A percentile compares a stretch with the other conserved stretches of the same genome.
phyloP scores from a whole-genome alignment of 2,113 vertebrate genomes.

The Tragulus kanchil region DNA sequence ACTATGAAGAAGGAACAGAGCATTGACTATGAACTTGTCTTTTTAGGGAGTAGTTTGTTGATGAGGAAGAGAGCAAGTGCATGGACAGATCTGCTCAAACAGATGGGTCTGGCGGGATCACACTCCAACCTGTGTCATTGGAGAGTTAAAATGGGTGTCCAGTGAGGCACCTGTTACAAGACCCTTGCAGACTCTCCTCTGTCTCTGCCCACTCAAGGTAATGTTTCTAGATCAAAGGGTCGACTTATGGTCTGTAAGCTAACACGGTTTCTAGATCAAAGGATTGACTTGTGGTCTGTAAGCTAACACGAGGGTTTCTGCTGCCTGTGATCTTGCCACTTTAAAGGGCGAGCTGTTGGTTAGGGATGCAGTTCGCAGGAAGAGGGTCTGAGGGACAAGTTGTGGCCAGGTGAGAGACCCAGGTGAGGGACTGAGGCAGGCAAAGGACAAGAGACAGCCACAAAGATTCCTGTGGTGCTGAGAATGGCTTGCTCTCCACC shows the following conservation, averaged over 20 bases:
- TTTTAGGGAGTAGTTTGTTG: constrained; percentile 4
- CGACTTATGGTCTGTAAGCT: background rate
- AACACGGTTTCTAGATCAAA: background rate
- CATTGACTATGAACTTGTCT: background rate
- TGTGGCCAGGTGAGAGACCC: background rate
- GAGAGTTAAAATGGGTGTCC: constrained; percentile 13
- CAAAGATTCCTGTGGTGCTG: background rate
- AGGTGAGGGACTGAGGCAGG: background rate
- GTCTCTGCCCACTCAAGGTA: background rate
- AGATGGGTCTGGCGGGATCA: background rate
- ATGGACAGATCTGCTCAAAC: background rate
- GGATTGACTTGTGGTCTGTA: background rate
- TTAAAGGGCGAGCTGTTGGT: background rate
- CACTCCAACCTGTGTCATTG: background rate
- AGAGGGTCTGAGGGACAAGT: background rate
- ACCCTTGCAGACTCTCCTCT: background rate
- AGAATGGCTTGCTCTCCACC: constrained; percentile 1
- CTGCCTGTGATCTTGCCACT: background rate
- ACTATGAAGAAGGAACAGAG: background rate
- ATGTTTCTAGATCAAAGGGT: constrained; percentile 10
- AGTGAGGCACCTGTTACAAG: constrained; percentile 7
- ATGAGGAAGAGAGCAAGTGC: background rate
- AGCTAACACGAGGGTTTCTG: constrained; percentile 1
- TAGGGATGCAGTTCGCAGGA: background rate
- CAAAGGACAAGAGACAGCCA: background rate